Base-by-base conservation (phyloP, 1,140 invertebrate species). In the Zaprionus kolodkinae region DNA sequence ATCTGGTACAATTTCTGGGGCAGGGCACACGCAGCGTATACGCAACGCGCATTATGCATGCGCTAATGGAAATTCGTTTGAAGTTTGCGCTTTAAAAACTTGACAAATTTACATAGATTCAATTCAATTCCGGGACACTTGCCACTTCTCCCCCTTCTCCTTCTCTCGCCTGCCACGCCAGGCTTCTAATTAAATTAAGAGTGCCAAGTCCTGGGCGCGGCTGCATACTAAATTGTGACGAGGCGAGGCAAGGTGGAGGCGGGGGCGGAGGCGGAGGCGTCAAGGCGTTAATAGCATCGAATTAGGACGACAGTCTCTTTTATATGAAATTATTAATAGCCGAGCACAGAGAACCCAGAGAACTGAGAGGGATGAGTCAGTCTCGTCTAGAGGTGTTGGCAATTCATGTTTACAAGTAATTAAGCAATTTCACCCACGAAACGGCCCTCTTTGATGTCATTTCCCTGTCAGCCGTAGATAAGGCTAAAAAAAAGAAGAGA, bases 321-420 rank as follows among this genome's bases (percentile, higher is more conserved):
- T 48, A 50, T 62, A 36, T 21, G 56, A 40, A 68, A 68, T 69
- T 73, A 77, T 73, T 74, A 64, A 77, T 74, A 81, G 75, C 61
- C 60, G 48, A 45, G 52, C 17, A 40, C 27, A 17, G 74, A 50
- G 52, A 36, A 40, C 61, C 56, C n/a, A n/a, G 21, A 54, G 30
- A 13, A 10, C 33, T n/a, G 10, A 9, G 45, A 12, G 45, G 45
- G 45, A 50, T 50, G 45, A 25, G 45, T 50, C n/a, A n/a, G n/a
- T 36, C 33, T 36, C 2, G 7, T 27, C n/a, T 27, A 56, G 63
- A 88, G 85, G 85, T 85, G 85, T 89, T 85, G 84, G 72, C 81
- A 88, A 88, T 90, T 88, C 85, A 88, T 88, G 78, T 88, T 88
- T 88, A 89, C 85, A 88, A 89, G 78, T 90, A 89, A 88, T 88